Evolutionary conservation across 2,888 invertebrate species (phyloP).

Genomic region (Drosophila infuscata): DNA sequence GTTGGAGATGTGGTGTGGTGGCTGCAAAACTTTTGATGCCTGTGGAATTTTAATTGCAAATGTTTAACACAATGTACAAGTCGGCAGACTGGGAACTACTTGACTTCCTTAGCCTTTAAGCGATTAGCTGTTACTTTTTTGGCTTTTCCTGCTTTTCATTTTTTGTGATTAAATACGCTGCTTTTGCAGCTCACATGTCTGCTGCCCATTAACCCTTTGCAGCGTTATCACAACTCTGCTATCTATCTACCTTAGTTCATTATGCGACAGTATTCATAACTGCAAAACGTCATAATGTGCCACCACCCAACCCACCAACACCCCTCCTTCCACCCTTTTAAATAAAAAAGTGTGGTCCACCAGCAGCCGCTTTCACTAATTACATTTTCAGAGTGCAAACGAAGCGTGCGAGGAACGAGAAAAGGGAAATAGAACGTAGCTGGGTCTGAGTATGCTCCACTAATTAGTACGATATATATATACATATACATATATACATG

Average conservation of each 20-base stretch:
- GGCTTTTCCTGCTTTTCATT: neutral
- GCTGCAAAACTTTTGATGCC: conserved; percentile 47
- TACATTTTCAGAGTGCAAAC: conserved; percentile 81
- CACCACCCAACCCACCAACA: neutral
- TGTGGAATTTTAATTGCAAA: conserved; percentile 69
- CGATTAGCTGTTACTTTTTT: conserved; percentile 18
- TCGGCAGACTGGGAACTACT: neutral
- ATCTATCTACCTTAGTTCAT: conserved; percentile 72
- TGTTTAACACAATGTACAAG: conserved; percentile 27
- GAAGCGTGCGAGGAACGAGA: conserved; percentile 68
- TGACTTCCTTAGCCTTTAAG: conserved; percentile 22
- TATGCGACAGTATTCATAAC: conserved; percentile 76
- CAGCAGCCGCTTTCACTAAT: conserved; percentile 73
- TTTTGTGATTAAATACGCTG: conserved; percentile 49
- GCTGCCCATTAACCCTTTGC: conserved; percentile 67
- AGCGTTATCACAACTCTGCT: conserved; percentile 52
- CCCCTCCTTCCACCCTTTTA: neutral
- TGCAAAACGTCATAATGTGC: conserved; percentile 45
- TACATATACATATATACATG: neutral
- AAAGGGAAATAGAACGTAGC: conserved; percentile 43
- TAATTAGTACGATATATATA: conserved; percentile 69
- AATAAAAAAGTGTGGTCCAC: conserved; percentile 24
- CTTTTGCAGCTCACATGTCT: conserved; percentile 63
- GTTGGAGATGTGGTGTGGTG: conserved; percentile 4
- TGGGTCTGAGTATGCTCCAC: conserved; percentile 54